Base-by-base conservation (phyloP, 2,888 invertebrate genomes). In the Didymodactylos carnosus region DNA sequence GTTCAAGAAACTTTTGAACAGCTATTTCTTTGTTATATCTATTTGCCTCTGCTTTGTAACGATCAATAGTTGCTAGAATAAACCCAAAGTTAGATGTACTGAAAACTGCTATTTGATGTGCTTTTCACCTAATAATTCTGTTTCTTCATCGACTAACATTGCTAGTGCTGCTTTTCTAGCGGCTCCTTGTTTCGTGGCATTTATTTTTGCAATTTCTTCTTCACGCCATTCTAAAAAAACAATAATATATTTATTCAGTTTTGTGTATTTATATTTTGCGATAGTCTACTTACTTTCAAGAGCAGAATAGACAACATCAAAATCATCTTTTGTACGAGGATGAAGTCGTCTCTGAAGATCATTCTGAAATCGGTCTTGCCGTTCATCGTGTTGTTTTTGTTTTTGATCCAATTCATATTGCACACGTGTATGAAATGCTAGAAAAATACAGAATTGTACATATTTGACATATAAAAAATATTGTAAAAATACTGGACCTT, bases 81-180 rank as follows among this genome's bases (percentile, higher is more conserved):
- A n/a, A n/a, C n/a, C n/a, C n/a, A n/a, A n/a, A n/a, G n/a, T n/a
- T n/a, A n/a, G n/a, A n/a, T n/a, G n/a, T n/a, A n/a, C n/a, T n/a
- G n/a, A n/a, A n/a, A n/a, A n/a, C n/a, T n/a, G n/a, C n/a, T n/a
- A n/a, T n/a, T n/a, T n/a, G n/a, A n/a, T n/a, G n/a, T n/a, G n/a
- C n/a, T n/a, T n/a, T n/a, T n/a, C n/a, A n/a, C n/a, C n/a, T n/a
- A 84, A 80, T 25, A 83, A 80, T 75, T 83, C 81, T 19, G 83
- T 82, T 76, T 84, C 84, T 76, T 82, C 80, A 70, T 84, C 83
- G 46, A 84, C 76, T 62, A 84, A 77, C 79, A 81, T 80, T 76
- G 81, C 84, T 71, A 84, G 77, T 1, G 83, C 84, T n/a, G 84
- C 84, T 77, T 83, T 84, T 16, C 81, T 77, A 77, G 83, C 35